These are phyloP conservation scores for Charadrius vociferus DNA, from an alignment of 2,113 vertebrate species.

Conservation along the genomic window DNA sequence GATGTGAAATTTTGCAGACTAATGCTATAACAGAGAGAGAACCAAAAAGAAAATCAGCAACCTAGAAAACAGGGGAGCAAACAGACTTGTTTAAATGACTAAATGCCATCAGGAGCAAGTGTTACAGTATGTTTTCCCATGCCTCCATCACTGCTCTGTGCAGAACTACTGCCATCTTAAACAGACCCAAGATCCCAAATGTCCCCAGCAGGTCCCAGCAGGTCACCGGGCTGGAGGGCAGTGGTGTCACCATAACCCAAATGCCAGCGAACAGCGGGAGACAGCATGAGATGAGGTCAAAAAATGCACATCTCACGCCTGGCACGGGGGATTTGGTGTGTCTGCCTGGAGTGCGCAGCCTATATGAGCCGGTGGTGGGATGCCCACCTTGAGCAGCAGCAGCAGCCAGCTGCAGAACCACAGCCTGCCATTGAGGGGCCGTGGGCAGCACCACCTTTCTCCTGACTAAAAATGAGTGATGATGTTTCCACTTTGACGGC, in stretches of 20 bases:
- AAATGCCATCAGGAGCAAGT: background rate
- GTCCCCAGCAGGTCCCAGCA: background rate
- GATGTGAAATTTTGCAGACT: background rate
- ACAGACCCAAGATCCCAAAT: background rate
- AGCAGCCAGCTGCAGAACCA: background rate
- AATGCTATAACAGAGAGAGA: background rate
- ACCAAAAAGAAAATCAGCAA: background rate
- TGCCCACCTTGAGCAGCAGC: background rate
- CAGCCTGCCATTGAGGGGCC: background rate
- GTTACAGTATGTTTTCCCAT: background rate
- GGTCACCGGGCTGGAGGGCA: rapidly evolving
- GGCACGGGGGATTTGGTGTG: background rate
- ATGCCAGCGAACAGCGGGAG: background rate
- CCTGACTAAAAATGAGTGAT: background rate
- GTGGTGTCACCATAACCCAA: background rate
- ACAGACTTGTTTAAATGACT: background rate
- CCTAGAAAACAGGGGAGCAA: background rate
- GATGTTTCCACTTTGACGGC: background rate
- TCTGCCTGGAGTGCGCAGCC: background rate
- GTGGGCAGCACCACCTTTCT: background rate
- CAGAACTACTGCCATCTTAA: background rate
- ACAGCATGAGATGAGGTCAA: background rate
- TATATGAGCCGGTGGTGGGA: background rate
- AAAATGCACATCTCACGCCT: background rate
- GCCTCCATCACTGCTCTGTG: background rate